Conservation (phyloP, 2,888 invertebrate species). For the Drosophila paranaensis region DNA sequence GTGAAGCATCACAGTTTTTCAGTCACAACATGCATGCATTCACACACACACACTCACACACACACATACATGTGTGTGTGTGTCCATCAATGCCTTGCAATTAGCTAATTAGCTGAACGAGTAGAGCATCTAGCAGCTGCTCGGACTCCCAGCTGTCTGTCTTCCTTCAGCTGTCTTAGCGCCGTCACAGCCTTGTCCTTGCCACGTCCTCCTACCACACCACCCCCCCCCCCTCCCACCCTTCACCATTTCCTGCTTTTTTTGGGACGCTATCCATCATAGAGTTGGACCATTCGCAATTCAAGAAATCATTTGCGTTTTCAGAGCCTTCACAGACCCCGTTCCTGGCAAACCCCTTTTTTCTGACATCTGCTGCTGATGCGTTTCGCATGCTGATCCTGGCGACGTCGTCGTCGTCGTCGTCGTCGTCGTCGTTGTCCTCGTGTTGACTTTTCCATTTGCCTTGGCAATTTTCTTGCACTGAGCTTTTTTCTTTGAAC, state of each 20-base stretch:
- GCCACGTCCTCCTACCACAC: neutral
- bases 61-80: neutral
- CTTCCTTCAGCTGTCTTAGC: conserved; percentile 11
- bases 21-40: neutral
- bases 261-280: conserved; percentile 35
- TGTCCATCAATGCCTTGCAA: neutral
- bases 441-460: conserved; percentile 76
- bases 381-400: conserved; percentile 51
- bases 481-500: conserved; percentile 59
- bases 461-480: conserved; percentile 72
- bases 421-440: conserved; percentile 17
- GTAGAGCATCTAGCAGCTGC: conserved; percentile 9
- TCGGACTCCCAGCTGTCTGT: neutral
- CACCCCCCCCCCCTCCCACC: neutral
- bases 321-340: conserved; percentile 37
- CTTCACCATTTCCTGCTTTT: neutral
- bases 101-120: neutral
- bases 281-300: conserved; percentile 54
- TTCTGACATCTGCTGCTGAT: conserved; percentile 10
- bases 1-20: neutral
- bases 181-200: neutral
- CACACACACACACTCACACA: neutral
- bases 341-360: neutral
- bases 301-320: conserved; percentile 77
- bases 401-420: conserved; percentile 27